Evolutionary conservation across 2,888 invertebrate genomes (phyloP).

Genomic region (Hermodice carunculata): DNA sequence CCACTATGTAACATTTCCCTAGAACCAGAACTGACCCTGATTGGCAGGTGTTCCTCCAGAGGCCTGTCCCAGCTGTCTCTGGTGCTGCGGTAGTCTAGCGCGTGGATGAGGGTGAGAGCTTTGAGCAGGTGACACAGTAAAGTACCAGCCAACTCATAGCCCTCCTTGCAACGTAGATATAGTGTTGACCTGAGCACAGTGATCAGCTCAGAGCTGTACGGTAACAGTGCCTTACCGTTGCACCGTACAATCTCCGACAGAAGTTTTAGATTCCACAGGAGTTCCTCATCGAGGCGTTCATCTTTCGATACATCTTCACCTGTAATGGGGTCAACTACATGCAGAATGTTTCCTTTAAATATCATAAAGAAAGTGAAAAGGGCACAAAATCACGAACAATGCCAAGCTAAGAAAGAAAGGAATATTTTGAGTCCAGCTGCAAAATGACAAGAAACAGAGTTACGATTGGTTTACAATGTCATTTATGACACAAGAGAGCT

Average conservation of each 20-base stretch:
- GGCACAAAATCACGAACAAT: too few relatives aligned
- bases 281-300: constrained; percentile 83
- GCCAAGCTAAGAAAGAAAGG: too few relatives aligned
- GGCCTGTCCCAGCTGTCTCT: constrained; percentile 76
- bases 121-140: constrained; percentile 76
- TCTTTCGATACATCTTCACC: constrained; percentile 77
- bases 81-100: constrained; percentile 77
- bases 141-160: constrained; percentile 76
- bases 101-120: constrained; percentile 75
- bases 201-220: constrained; percentile 77
- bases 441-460: too few relatives aligned
- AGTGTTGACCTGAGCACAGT: constrained; percentile 80
- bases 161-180: constrained; percentile 79
- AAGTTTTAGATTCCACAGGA: constrained; percentile 83
- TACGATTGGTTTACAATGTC: too few relatives aligned
- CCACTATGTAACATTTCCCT: too few relatives aligned
- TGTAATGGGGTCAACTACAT: too few relatives aligned
- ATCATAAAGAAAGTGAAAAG: too few relatives aligned
- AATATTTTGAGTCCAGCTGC: too few relatives aligned
- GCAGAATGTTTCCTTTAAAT: too few relatives aligned
- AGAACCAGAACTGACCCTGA: constrained; percentile 71
- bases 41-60: constrained; percentile 79
- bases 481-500: too few relatives aligned
- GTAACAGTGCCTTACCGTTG: constrained; percentile 76
- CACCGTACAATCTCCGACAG: constrained; percentile 81